Percentiles rank a stretch among this genome's conserved stretches.
These are phyloP conservation scores for Magallana angulata DNA, from an alignment of 1,140 invertebrate species.

Conservation along the genomic window DNA sequence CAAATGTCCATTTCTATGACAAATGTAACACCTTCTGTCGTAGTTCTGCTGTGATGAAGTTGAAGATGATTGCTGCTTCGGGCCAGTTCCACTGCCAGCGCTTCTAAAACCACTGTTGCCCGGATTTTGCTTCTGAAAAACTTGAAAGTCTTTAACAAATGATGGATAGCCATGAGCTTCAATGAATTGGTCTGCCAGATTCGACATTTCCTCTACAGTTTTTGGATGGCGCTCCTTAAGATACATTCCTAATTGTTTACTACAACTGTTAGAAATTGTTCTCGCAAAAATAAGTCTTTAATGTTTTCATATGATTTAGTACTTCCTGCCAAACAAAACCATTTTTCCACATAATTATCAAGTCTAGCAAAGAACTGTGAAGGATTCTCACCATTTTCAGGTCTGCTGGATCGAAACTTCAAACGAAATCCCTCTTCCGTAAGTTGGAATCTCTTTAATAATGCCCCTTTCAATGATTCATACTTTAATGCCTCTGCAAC, in stretches of 20 bases:
- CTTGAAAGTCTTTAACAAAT: neutral
- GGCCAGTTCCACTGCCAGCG: neutral
- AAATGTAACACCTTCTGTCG: slow-evolving; percentile 29
- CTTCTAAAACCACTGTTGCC: neutral
- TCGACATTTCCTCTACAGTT: too few species aligned
- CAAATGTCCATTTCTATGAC: slow-evolving; percentile 1
- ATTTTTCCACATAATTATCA: slow-evolving; percentile 37
- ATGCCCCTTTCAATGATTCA: slow-evolving; percentile 20
- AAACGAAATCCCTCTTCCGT: slow-evolving; percentile 37
- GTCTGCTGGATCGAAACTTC: slow-evolving; percentile 42
- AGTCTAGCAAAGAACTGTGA: slow-evolving; percentile 41
- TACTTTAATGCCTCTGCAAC: slow-evolving; percentile 21
- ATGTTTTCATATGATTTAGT: neutral
- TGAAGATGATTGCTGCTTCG: neutral
- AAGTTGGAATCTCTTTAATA: slow-evolving; percentile 40
- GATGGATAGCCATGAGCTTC: slow-evolving; percentile 26
- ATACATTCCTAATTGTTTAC: too few species aligned
- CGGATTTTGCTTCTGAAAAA: neutral
- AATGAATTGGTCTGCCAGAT: slow-evolving; percentile 44
- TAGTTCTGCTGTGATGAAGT: neutral
- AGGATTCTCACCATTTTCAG: slow-evolving; percentile 43
- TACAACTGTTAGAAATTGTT: too few species aligned
- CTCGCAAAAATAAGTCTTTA: slow-evolving; percentile 39
- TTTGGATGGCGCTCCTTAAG: too few species aligned
- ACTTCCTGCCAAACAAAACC: slow-evolving; percentile 30